Percentiles rank a stretch among this genome's conserved stretches.
Conservation (phyloP, 23 tunicate genomes). For the Trididemnum clinides region DNA sequence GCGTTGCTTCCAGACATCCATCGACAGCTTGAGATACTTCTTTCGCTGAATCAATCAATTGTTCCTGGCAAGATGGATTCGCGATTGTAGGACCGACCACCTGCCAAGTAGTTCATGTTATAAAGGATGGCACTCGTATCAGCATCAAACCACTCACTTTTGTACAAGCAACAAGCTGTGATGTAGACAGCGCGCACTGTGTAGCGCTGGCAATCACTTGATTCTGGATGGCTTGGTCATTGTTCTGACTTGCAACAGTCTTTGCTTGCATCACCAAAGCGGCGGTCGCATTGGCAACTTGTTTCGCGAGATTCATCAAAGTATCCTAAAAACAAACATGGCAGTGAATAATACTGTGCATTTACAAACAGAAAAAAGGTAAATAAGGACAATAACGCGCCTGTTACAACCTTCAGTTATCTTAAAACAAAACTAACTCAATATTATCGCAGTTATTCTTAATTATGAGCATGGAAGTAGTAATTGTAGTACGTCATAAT, state of each 20-base stretch:
- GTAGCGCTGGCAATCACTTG: constrained; percentile 93
- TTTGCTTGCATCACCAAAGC: constrained; percentile 87
- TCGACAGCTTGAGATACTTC: constrained; percentile 92
- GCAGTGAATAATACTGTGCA: too few relatives aligned
- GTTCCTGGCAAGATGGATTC: constrained; percentile 96
- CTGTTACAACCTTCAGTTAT: too few relatives aligned
- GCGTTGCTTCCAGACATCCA: constrained; percentile 79
- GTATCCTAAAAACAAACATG: constrained; percentile 58
- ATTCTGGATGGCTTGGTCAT: constrained; percentile 68
- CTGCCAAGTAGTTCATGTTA: too few relatives aligned
- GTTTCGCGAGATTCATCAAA: constrained; percentile 85
- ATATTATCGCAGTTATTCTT: too few relatives aligned
- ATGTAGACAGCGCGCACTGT: constrained; percentile 87
- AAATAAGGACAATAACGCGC: too few relatives aligned
- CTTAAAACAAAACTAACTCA: too few relatives aligned
- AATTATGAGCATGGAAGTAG: too few relatives aligned
- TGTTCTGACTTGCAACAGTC: constrained; percentile 62
- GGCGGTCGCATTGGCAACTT: constrained; percentile 91
- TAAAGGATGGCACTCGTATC: too few relatives aligned
- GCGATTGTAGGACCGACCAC: constrained; percentile 97
- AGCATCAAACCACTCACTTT: constrained; percentile 46
- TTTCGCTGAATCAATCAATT: constrained; percentile 90
- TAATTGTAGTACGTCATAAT: too few relatives aligned
- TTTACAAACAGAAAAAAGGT: too few relatives aligned
- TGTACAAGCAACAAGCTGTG: constrained; percentile 95